Percentiles rank a stretch among this genome's conserved stretches.
These are phyloP conservation scores for Ethmia dodecea DNA, from an alignment of 2,888 invertebrate species.

Conservation along the genomic window DNA sequence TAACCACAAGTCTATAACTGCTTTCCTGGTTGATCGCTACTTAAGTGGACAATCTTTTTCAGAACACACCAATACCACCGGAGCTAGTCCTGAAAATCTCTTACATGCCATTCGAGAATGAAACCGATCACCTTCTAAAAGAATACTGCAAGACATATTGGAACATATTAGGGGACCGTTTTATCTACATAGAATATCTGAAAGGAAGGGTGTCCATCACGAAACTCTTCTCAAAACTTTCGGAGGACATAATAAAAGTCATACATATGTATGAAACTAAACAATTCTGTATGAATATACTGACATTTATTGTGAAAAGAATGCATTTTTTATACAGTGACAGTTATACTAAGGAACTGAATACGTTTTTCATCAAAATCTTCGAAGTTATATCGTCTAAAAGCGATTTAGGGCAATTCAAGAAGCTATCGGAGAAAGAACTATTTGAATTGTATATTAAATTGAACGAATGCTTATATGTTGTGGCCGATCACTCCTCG, in stretches of 20 bases:
- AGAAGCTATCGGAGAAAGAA: constrained; percentile 33
- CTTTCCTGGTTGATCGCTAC: too few relatives aligned
- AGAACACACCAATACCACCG: constrained; percentile 42
- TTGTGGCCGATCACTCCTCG: constrained; percentile 44
- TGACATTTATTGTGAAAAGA: constrained; percentile 51
- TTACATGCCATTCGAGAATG: constrained; percentile 52
- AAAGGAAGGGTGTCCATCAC: constrained; percentile 35
- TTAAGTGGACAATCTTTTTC: too few relatives aligned
- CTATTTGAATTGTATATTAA: constrained; percentile 40
- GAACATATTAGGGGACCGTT: constrained; percentile 50
- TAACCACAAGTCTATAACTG: too few relatives aligned
- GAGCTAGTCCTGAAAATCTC: constrained; percentile 57
- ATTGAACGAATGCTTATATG: constrained; percentile 50
- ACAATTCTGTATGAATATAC: constrained; percentile 40
- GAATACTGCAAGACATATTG: constrained; percentile 61
- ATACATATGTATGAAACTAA: constrained; percentile 44
- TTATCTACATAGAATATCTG: constrained; percentile 48
- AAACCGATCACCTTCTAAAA: constrained; percentile 32
- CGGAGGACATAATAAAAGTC: constrained; percentile 42
- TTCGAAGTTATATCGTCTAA: constrained; percentile 37
- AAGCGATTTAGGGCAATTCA: constrained; percentile 35
- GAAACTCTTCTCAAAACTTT: constrained; percentile 48
- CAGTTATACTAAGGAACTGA: constrained; percentile 31
- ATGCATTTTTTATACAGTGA: constrained; percentile 43
- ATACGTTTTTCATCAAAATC: constrained; percentile 31